phyloP scores from a whole-genome alignment of 2,888 invertebrate genomes.

The Tupiocoris notatus region DNA sequence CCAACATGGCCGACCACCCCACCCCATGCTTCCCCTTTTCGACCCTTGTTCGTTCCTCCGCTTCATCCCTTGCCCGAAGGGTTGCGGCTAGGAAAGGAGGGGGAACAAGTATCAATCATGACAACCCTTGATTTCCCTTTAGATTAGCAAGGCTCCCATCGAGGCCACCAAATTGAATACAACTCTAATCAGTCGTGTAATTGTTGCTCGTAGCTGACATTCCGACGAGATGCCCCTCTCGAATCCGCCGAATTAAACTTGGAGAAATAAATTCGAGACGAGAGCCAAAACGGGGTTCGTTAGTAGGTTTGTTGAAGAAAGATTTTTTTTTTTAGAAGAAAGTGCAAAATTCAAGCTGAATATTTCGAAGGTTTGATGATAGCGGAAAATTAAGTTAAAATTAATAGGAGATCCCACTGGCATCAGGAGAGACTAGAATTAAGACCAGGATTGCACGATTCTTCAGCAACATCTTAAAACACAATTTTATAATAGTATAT shows the following conservation, averaged over 20 bases:
- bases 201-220: conserved; percentile 40
- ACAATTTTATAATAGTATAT: too few relatives aligned
- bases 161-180: conserved; percentile 44
- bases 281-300: too few relatives aligned
- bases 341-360: too few relatives aligned
- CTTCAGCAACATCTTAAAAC: too few relatives aligned
- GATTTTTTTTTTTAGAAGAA: too few relatives aligned
- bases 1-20: conserved; percentile 45
- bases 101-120: conserved; percentile 43
- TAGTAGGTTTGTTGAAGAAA: too few relatives aligned
- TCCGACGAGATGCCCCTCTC: conserved; percentile 16
- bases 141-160: conserved; percentile 42
- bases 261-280: too few relatives aligned
- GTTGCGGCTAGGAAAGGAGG: conserved; percentile 3
- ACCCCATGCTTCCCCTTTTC: conserved; percentile 4
- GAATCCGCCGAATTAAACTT: conserved; percentile 2
- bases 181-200: conserved; percentile 43
- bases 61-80: background rate
- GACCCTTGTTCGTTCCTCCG: background rate
- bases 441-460: too few relatives aligned
- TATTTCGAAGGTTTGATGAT: too few relatives aligned
- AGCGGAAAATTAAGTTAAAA: too few relatives aligned
- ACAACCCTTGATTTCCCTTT: conserved; percentile 45
- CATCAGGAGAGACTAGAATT: too few relatives aligned
- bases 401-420: too few relatives aligned